Evolutionary conservation across 1,140 invertebrate genomes (phyloP), one percentile per base, ranked within the genome.

Genomic region (Drepana arcuata): DNA sequence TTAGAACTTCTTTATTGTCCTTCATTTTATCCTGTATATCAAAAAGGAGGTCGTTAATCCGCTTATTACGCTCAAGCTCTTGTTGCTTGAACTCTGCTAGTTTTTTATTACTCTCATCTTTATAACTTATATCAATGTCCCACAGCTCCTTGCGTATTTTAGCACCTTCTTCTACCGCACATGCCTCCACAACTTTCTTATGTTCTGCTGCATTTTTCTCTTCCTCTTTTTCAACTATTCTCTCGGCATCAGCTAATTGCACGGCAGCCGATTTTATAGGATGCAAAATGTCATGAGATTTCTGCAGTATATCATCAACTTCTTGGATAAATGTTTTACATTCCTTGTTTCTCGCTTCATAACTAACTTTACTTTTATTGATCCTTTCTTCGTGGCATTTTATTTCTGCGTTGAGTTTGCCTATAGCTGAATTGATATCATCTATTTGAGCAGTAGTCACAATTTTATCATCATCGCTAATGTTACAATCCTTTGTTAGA

Each of bases 1-100:
- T 44, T 24, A 79, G 44, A 0, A 84, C 77, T 41, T 80, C 74
- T 33, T 72, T 67, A 41, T 80, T 84, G 34, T 77, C 64, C 35
- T 80, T 84, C 68, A 81, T 77, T 49, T 77, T 74, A 34, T 72
- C 65, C 48, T 80, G 79, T 28, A 80, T 80, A 34, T 72, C 59
- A 25, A 55, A 52, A 21, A 81, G 60, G 13, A 80, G 58, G 42
- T 50, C 46, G 38, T 74, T 56, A 34, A 79, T 80, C 15, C 65
- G 51, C 34, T 69, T 61, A 31, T 66, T 73, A 39, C 64, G 41
- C 37, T 71, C 60, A 4, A 48, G 9, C 48, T 77, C 58, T 41
- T 58, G 49, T 41, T 59, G 41, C 30, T 67, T 56, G 7, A 51
- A 45, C 14, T 61, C 55, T 11, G 43, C 38, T 11, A 64, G 18